Evolutionary conservation across 2,797 vertebrate genomes (phyloP).

Genomic region (Fringilla coelebs): DNA sequence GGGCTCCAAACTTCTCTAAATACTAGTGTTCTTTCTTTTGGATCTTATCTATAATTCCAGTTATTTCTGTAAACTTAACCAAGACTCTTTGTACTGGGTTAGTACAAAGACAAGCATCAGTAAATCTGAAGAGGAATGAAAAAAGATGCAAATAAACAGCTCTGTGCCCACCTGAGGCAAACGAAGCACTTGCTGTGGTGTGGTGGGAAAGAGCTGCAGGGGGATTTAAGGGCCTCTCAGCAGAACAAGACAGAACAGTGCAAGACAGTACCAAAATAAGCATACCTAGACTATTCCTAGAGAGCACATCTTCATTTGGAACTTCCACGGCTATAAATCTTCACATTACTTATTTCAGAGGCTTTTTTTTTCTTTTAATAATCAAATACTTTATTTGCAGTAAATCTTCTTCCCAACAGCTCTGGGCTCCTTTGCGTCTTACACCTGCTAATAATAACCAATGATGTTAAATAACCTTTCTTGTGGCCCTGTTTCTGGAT

Average conservation of each 20-base stretch:
- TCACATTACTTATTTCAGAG: not conserved
- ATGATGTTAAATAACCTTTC: not conserved
- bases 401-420: not conserved
- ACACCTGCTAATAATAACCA: not conserved
- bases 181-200: not conserved
- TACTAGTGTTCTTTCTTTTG: not conserved
- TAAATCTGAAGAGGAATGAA: not conserved
- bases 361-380: not conserved
- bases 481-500: not conserved
- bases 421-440: not conserved
- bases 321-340: not conserved
- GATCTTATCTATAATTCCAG: not conserved
- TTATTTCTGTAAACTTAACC: not conserved
- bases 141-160: not conserved
- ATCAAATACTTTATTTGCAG: not conserved
- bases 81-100: not conserved
- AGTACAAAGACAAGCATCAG: not conserved
- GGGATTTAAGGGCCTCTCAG: not conserved
- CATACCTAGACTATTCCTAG: not conserved
- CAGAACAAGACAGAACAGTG: not conserved
- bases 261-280: not conserved
- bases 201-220: not conserved
- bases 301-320: not conserved
- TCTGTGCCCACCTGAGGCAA: not conserved
- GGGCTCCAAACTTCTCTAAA: not conserved